Evolutionary conservation across 2,888 invertebrate genomes (phyloP).

Genomic region (Plagodis dolabraria): DNA sequence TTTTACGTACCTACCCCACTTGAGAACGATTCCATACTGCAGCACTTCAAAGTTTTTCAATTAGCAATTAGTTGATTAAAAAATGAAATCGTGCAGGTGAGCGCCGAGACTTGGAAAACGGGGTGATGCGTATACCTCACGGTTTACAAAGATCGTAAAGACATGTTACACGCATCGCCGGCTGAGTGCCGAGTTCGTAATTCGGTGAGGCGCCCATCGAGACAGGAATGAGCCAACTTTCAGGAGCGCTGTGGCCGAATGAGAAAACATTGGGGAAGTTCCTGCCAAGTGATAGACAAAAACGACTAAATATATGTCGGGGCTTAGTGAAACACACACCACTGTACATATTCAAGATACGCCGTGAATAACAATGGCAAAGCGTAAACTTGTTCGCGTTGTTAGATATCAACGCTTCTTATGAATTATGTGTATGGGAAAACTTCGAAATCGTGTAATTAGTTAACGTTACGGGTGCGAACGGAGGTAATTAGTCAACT

Average conservation of each 20-base stretch:
- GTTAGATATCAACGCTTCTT: conserved; percentile 53
- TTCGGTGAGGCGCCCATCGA: conserved; percentile 68
- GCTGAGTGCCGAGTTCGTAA: conserved; percentile 74
- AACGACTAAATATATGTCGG: conserved; percentile 69
- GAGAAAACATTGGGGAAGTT: conserved; percentile 79
- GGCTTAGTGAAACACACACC: conserved; percentile 68
- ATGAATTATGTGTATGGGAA: conserved; percentile 54
- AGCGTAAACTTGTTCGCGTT: conserved; percentile 55
- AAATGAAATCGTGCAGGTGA: conserved; percentile 30
- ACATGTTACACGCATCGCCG: conserved; percentile 79
- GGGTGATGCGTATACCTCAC: conserved; percentile 58
- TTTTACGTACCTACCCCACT: conserved; percentile 55
- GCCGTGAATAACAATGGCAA: conserved; percentile 67
- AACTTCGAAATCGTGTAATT: conserved; percentile 54
- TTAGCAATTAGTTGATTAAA: conserved; percentile 76
- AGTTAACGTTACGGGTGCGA: conserved; percentile 45
- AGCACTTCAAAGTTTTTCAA: conserved; percentile 68
- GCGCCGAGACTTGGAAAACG: neutral
- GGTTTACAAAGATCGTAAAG: conserved; percentile 70
- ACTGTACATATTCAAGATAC: conserved; percentile 65
- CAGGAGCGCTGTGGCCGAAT: conserved; percentile 69
- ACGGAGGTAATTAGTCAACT: conserved; percentile 45
- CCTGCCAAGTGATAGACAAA: conserved; percentile 73
- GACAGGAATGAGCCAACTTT: conserved; percentile 78
- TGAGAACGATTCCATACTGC: conserved; percentile 50